A percentile compares a stretch with the other conserved stretches of the same genome.
Evolutionary conservation across 1,140 invertebrate species (phyloP).

Genomic region (Heliothis subflexa): DNA sequence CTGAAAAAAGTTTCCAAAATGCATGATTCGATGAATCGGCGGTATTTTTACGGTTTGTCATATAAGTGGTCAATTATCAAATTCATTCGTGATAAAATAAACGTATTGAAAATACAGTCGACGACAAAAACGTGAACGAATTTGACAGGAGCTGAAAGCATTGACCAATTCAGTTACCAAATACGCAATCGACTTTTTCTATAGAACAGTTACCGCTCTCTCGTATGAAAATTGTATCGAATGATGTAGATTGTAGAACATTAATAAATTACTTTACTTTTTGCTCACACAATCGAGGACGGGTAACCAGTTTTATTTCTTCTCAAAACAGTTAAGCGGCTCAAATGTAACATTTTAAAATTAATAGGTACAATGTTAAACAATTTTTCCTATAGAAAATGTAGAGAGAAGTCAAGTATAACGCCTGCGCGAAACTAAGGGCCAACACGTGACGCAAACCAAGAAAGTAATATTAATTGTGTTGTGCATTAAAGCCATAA

Average conservation of each 20-base stretch:
- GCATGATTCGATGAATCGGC: not conserved
- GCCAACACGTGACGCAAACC: not conserved
- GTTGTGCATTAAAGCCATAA: not conserved
- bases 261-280: not conserved
- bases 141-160: conserved; percentile 26
- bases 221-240: conserved; percentile 5
- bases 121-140: conserved; percentile 39
- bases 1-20: not conserved
- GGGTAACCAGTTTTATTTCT: not conserved
- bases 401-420: not conserved
- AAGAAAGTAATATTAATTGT: not conserved
- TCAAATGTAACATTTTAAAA: not conserved
- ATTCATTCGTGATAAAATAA: conserved; percentile 28
- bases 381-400: not conserved
- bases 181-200: conserved; percentile 43
- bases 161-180: conserved; percentile 46
- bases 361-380: not conserved
- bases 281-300: not conserved
- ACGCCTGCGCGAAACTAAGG: not conserved
- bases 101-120: conserved; percentile 28
- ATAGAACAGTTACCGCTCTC: conserved; percentile 2
- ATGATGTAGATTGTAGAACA: not conserved
- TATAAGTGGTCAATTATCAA: conserved; percentile 38
- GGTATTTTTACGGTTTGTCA: conserved; percentile 13
- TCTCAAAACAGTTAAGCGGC: not conserved